phyloP scores from a whole-genome alignment of 2,113 vertebrate species.

The Falcunculus frontatus region DNA sequence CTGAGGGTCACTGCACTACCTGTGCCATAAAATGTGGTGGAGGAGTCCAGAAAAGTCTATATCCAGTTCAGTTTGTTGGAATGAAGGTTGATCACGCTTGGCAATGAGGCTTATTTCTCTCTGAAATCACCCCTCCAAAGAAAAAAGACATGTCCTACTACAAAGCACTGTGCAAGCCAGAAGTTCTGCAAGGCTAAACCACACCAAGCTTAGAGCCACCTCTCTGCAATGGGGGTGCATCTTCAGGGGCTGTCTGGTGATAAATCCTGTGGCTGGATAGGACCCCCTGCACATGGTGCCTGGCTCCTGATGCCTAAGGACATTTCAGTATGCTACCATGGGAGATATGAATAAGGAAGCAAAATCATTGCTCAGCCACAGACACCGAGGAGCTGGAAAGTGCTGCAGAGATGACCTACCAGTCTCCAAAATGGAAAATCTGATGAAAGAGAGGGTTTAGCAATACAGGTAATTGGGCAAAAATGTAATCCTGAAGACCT shows the following conservation, averaged over 20 bases:
- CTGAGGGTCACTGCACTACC: background rate
- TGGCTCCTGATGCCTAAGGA: background rate
- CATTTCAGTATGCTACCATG: fast-evolving
- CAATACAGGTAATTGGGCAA: background rate
- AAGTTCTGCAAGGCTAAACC: background rate
- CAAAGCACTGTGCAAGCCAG: background rate
- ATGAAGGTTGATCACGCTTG: background rate
- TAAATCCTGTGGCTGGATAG: background rate
- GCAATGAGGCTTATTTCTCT: background rate
- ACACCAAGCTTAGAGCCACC: too few species aligned
- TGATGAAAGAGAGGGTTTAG: background rate
- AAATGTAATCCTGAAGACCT: background rate
- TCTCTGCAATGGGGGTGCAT: background rate
- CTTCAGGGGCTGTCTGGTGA: background rate
- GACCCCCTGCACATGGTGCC: fast-evolving
- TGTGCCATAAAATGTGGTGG: background rate
- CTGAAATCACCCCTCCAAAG: background rate
- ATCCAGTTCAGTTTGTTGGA: background rate
- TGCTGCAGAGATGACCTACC: background rate
- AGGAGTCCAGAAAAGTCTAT: background rate
- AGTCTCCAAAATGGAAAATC: background rate
- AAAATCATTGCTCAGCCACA: background rate
- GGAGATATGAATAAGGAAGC: background rate
- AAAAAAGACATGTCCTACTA: background rate
- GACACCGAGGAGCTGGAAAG: background rate